These are phyloP conservation scores for Drosophila antonietae DNA, from an alignment of 2,888 invertebrate genomes.

Conservation along the genomic window DNA sequence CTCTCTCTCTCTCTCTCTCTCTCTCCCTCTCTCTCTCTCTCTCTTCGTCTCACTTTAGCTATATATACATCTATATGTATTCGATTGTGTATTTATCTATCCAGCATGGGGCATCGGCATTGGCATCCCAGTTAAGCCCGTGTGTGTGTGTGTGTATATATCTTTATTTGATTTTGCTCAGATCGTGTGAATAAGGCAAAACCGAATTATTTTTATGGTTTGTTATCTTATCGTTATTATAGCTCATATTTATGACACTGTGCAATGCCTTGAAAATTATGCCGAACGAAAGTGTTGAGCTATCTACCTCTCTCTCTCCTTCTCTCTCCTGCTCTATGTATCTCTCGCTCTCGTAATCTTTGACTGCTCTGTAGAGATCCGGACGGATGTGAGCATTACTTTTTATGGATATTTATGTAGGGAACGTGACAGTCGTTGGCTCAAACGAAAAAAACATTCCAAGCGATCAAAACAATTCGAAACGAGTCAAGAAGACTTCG, in stretches of 20 bases:
- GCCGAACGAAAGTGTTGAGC: slow-evolving; percentile 62
- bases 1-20: not conserved
- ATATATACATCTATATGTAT: slow-evolving; percentile 19
- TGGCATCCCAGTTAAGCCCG: slow-evolving; percentile 57
- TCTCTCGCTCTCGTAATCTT: slow-evolving; percentile 30
- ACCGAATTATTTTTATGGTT: slow-evolving; percentile 51
- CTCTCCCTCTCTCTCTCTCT: not conserved
- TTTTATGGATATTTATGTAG: slow-evolving; percentile 81
- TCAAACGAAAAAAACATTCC: slow-evolving; percentile 12
- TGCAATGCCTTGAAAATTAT: slow-evolving; percentile 59
- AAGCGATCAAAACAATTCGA: slow-evolving; percentile 21
- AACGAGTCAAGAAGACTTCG: slow-evolving; percentile 24
- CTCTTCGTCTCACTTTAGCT: no score
- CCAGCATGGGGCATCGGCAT: slow-evolving; percentile 29
- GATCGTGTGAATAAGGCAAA: slow-evolving; percentile 70
- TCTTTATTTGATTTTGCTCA: slow-evolving; percentile 61
- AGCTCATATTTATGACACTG: slow-evolving; percentile 57
- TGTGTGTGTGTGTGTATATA: slow-evolving; percentile 23
- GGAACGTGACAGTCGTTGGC: slow-evolving; percentile 73
- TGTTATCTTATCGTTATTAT: slow-evolving; percentile 71
- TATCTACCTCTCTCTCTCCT: slow-evolving; percentile 13
- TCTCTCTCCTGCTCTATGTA: not conserved
- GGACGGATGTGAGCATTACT: slow-evolving; percentile 80
- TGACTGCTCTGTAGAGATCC: slow-evolving; percentile 55
- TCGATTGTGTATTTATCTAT: slow-evolving; percentile 35